A percentile compares a stretch with the other conserved stretches of the same genome.
phyloP scores from a whole-genome alignment of 1,140 invertebrate genomes.

The Thereuonema tuberculata region DNA sequence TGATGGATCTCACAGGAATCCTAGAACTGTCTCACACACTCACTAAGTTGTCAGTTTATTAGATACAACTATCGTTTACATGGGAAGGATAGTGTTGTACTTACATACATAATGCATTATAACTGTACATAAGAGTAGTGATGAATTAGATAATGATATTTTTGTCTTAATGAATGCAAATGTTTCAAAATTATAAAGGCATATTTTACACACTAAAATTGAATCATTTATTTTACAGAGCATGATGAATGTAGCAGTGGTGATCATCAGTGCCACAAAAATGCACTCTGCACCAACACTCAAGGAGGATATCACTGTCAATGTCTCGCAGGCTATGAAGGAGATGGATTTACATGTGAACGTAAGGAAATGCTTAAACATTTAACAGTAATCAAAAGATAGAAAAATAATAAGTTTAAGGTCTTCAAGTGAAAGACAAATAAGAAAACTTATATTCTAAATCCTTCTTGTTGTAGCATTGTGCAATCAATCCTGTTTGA shows the following conservation, averaged over 20 bases:
- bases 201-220: constrained; percentile 15
- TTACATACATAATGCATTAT: no score
- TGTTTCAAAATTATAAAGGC: background rate
- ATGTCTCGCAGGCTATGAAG: constrained; percentile 64
- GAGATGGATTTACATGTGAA: constrained; percentile 64
- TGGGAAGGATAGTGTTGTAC: no score
- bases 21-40: no score
- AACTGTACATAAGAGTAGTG: background rate
- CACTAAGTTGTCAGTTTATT: no score
- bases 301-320: constrained; percentile 68
- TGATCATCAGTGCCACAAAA: constrained; percentile 51
- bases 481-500: constrained; percentile 61
- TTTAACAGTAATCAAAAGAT: no score
- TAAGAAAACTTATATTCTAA: background rate
- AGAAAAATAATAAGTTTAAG: no score
- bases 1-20: no score
- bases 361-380: no score
- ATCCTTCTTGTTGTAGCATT: constrained; percentile 43
- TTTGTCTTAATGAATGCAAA: no score
- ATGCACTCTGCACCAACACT: constrained; percentile 72
- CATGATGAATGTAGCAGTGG: constrained; percentile 58
- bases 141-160: no score
- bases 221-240: no score
- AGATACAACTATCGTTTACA: no score
- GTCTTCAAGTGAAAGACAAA: background rate